Percentiles rank a stretch among this genome's conserved stretches.
These are phyloP conservation scores for Synanthedon tipuliformis DNA, from an alignment of 2,888 invertebrate genomes.

Conservation along the genomic window DNA sequence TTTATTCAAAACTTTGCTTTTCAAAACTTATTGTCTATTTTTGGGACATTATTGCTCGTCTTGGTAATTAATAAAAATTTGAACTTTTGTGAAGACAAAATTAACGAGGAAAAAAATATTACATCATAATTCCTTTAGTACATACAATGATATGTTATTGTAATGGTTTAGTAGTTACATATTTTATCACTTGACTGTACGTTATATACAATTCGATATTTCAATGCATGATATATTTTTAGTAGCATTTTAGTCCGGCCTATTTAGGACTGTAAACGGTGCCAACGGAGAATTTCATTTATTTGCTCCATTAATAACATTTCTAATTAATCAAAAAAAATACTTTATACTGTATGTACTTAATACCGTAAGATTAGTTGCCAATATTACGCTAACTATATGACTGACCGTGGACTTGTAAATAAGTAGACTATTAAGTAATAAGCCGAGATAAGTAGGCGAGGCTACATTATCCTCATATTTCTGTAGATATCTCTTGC, in stretches of 20 bases:
- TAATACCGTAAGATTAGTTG: slow-evolving; percentile 33
- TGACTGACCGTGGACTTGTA: slow-evolving; percentile 68
- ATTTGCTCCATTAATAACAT: slow-evolving; percentile 4
- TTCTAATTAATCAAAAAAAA: slow-evolving; percentile 8
- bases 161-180: too few species aligned
- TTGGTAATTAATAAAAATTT: too few species aligned
- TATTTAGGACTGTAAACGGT: slow-evolving; percentile 46
- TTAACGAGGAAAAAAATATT: too few species aligned
- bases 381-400: slow-evolving; percentile 55
- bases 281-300: slow-evolving; percentile 42
- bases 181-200: slow-evolving; percentile 9
- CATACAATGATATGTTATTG: too few species aligned
- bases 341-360: slow-evolving; percentile 2
- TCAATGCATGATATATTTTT: slow-evolving; percentile 20
- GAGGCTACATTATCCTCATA: slow-evolving; percentile 30
- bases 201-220: slow-evolving; percentile 25
- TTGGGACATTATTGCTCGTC: too few species aligned
- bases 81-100: too few species aligned
- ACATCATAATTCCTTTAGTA: too few species aligned
- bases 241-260: slow-evolving; percentile 53
- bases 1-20: too few species aligned
- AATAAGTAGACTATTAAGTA: slow-evolving; percentile 54
- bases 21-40: too few species aligned
- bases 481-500: slow-evolving; percentile 60
- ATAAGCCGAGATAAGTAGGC: slow-evolving; percentile 47